A percentile compares a stretch with the other conserved stretches of the same genome.
These are phyloP conservation scores for Macropis europaea DNA, from an alignment of 2,888 invertebrate genomes.

Conservation along the genomic window DNA sequence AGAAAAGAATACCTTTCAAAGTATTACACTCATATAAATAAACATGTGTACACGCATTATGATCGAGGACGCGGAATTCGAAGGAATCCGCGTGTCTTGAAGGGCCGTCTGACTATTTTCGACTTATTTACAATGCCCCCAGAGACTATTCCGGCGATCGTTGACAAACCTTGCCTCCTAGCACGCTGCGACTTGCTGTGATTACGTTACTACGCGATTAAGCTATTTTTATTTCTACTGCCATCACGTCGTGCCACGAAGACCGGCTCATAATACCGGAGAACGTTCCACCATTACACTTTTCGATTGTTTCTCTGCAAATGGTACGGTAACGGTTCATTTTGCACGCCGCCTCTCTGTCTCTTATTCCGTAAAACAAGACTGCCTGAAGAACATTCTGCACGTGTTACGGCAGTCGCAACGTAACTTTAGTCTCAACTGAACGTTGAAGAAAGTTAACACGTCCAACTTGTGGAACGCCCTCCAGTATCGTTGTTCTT, in stretches of 20 bases:
- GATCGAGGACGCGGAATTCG: constrained; percentile 36
- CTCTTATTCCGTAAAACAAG: no score
- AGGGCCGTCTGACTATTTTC: constrained; percentile 59
- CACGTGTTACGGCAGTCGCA: no score
- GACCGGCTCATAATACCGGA: constrained; percentile 12
- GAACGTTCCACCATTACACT: constrained; percentile 27
- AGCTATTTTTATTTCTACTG: constrained; percentile 13
- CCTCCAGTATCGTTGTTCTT: constrained; percentile 14
- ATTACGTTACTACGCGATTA: neutral
- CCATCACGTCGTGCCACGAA: constrained; percentile 29
- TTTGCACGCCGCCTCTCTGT: no score
- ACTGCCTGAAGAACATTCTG: no score
- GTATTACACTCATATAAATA: constrained; percentile 47
- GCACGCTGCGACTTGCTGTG: neutral
- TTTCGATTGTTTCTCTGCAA: no score
- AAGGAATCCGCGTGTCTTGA: constrained; percentile 36
- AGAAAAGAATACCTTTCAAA: constrained; percentile 33
- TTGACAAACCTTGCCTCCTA: constrained; percentile 14
- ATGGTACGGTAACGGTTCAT: no score
- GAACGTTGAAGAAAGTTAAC: neutral
- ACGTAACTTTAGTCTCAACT: no score
- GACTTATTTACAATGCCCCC: constrained; percentile 63
- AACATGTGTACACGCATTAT: constrained; percentile 36
- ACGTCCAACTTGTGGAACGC: constrained; percentile 19
- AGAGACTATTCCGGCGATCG: constrained; percentile 48